phyloP scores from a whole-genome alignment of 2,888 invertebrate species.

The Periphyllus acericola region DNA sequence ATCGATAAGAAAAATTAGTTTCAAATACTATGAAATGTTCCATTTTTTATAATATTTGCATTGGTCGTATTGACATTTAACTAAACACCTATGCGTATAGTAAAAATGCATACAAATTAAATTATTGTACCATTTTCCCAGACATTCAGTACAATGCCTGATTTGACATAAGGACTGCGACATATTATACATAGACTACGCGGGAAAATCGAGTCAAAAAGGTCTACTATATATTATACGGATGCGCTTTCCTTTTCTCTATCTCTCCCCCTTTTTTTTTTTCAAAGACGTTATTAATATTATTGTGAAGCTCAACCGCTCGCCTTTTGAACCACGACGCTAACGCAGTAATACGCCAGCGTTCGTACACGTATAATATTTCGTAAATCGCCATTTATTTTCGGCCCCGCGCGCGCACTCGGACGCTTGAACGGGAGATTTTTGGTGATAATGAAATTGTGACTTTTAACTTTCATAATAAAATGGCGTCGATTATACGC shows the following conservation, averaged over 20 bases:
- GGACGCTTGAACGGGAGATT: conserved; percentile 23
- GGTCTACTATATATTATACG: not conserved
- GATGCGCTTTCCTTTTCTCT: not conserved
- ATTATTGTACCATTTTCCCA: no score
- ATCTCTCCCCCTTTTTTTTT: not conserved
- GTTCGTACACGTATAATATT: not conserved
- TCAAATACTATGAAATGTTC: no score
- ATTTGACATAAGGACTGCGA: no score
- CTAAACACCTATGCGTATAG: no score
- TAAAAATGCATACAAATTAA: no score
- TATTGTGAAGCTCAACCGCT: not conserved
- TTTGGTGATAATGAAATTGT: conserved; percentile 49
- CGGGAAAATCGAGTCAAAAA: not conserved
- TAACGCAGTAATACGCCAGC: not conserved
- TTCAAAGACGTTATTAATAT: not conserved
- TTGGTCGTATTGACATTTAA: not conserved
- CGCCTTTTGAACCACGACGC: not conserved
- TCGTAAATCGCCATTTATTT: not conserved
- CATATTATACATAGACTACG: not conserved
- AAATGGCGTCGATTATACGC: conserved; percentile 52
- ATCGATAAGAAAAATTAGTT: no score
- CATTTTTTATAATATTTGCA: no score
- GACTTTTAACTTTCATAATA: conserved; percentile 54
- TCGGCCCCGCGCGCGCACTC: not conserved
- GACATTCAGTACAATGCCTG: no score